Base-by-base conservation (phyloP, 2,888 invertebrate genomes). In the Aleiodes alternator region DNA sequence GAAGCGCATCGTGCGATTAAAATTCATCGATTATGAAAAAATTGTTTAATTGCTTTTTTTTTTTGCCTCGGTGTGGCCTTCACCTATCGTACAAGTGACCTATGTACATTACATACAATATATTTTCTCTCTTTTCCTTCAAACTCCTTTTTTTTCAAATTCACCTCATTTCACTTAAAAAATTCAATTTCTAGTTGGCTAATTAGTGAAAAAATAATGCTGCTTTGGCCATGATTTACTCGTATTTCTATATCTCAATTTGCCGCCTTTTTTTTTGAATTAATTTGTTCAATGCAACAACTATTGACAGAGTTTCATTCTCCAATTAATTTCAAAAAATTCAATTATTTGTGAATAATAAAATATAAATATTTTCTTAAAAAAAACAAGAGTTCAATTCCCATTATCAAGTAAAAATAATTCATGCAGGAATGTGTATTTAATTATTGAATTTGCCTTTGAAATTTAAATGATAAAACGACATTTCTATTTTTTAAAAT, bases 151-250 rank as follows among this genome's bases (percentile, higher is more conserved):
- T 69, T 71, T 43, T 16, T 43, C 14, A 38, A 1, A 23, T 23
- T 23, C 2, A 23, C 34, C 34, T 6, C 34, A 34, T 34, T 34
- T 11, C 72, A 48, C 53, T 69, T 16, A 11, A 43, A 38, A 14
- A n/a, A 3, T 53, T 73, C 64, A 69, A 77, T 69, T 72, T 77
- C 70, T 74, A 76, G 61, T 74, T 78, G 78, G 80, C 83, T 87
- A 86, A 85, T 87, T 84, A 87, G 86, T 88, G 87, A 86, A 88
- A 88, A 88, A 88, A 88, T 88, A 88, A 87, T 87, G 86, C 87
- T 88, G 88, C 87, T 87, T 88, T 88, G 87, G 87, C 87, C 75
- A 80, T 81, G 77, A 80, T 80, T 78, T 69, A 74, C 59, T 75
- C 76, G 73, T 78, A 75, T 76, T 9, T 34, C 16, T 23, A 4